A percentile compares a stretch with the other conserved stretches of the same genome.
Conservation (phyloP, 2,888 invertebrate species). For the Pandemis corylana region DNA sequence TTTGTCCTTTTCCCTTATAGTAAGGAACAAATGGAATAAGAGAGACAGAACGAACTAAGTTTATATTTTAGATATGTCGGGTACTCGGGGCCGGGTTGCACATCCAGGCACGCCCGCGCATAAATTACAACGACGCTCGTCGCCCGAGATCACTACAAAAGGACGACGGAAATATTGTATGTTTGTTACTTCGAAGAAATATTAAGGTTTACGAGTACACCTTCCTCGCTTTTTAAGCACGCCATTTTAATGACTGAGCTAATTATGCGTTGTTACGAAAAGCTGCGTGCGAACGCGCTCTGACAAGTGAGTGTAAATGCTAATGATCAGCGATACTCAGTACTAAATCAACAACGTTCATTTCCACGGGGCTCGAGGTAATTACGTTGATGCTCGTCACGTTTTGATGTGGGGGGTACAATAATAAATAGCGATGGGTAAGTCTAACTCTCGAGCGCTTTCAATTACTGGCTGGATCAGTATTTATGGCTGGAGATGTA, state of each 20-base stretch:
- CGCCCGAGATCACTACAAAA: conserved; percentile 22
- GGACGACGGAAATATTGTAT: conserved; percentile 15
- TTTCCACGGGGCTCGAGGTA: conserved; percentile 10
- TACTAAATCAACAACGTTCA: conserved; percentile 33
- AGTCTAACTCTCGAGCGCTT: conserved; percentile 32
- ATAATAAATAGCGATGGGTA: conserved; percentile 29
- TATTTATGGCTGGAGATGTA: conserved; percentile 28
- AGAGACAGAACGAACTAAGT: background rate
- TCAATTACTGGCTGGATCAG: conserved; percentile 28
- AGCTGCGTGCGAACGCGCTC: background rate
- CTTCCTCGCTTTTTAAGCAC: background rate
- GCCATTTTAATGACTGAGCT: background rate
- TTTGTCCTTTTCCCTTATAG: conserved; percentile 8
- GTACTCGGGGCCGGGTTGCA: background rate
- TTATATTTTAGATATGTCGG: background rate
- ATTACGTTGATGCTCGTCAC: conserved; percentile 33
- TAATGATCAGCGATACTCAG: conserved; percentile 13
- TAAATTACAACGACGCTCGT: conserved; percentile 33
- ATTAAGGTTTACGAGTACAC: conserved; percentile 4
- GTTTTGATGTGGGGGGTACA: conserved; percentile 27
- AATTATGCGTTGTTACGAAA: conserved; percentile 7
- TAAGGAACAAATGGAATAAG: background rate
- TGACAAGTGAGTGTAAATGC: conserved; percentile 18
- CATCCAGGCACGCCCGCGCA: conserved; percentile 31
- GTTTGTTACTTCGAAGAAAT: conserved; percentile 15